Conservation (phyloP, 2,797 vertebrate species). For the Clamator glandarius region DNA sequence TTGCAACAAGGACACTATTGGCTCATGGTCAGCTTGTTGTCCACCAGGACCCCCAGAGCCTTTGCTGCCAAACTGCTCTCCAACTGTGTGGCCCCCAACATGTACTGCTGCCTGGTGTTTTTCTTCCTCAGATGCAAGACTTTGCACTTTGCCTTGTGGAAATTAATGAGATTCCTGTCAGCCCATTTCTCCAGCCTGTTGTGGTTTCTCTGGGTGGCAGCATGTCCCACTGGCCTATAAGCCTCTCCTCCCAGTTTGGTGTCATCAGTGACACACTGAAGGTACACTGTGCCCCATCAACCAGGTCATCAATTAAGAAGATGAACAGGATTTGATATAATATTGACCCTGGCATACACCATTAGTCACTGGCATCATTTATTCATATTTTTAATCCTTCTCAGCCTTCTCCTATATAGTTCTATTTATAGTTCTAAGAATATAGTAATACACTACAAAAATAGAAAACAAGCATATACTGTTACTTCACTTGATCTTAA, state of each 20-base stretch:
- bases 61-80: not conserved
- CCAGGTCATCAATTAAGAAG: not conserved
- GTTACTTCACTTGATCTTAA: not conserved
- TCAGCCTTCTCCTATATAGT: not conserved
- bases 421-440: not conserved
- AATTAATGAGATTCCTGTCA: too few relatives aligned
- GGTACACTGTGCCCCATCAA: not conserved
- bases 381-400: not conserved
- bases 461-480: not conserved
- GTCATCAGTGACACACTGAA: not conserved
- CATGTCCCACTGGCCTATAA: fast-evolving
- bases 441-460: not conserved
- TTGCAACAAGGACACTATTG: not conserved
- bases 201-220: not conserved
- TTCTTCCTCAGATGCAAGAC: not conserved
- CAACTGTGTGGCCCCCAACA: not conserved
- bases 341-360: not conserved
- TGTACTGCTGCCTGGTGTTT: not conserved
- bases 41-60: not conserved
- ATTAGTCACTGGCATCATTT: not conserved
- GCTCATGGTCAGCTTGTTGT: not conserved
- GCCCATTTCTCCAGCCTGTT: too few relatives aligned
- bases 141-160: too few relatives aligned
- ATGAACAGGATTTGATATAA: not conserved
- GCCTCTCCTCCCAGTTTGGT: not conserved